Percentiles rank a stretch among this genome's conserved stretches.
Evolutionary conservation across 2,888 invertebrate genomes (phyloP).

Genomic region (Agrotis ipsilon): DNA sequence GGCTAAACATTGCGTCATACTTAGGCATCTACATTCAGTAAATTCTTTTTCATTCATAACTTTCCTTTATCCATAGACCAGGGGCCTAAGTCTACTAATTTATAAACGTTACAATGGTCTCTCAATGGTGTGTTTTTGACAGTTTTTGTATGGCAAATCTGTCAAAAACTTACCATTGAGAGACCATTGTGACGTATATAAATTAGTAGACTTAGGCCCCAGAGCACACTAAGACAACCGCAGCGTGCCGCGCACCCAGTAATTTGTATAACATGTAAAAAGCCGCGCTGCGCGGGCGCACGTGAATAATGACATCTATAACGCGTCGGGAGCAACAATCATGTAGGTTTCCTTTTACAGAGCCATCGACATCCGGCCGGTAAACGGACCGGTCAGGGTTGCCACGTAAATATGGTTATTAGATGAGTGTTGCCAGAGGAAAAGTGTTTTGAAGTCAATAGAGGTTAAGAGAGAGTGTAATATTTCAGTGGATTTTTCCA

Average conservation of each 20-base stretch:
- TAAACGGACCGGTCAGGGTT: conserved; percentile 71
- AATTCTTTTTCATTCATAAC: conserved; percentile 16
- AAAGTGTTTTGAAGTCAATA: conserved; percentile 1
- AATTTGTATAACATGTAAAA: conserved; percentile 67
- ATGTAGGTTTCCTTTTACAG: conserved; percentile 83
- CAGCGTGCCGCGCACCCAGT: conserved; percentile 44
- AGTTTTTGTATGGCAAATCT: too few relatives aligned
- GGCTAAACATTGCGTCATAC: too few relatives aligned
- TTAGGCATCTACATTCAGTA: too few relatives aligned
- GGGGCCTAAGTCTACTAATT: too few relatives aligned
- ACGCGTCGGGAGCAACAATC: conserved; percentile 82
- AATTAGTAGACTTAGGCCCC: too few relatives aligned
- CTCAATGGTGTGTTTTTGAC: too few relatives aligned
- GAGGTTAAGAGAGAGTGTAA: background rate
- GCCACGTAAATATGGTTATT: conserved; percentile 40
- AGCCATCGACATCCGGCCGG: conserved; percentile 84
- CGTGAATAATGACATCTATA: conserved; percentile 85
- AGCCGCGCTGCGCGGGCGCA: conserved; percentile 63
- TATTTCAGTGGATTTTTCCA: background rate
- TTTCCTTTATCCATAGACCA: conserved; percentile 17
- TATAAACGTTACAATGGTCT: too few relatives aligned
- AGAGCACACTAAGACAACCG: conserved; percentile 38
- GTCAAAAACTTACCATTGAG: too few relatives aligned
- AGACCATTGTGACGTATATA: too few relatives aligned
- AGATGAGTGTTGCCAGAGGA: conserved; percentile 41